Percentiles rank a stretch among this genome's conserved stretches.
phyloP scores from a whole-genome alignment of 2,113 vertebrate species.

The Microtus pennsylvanicus region DNA sequence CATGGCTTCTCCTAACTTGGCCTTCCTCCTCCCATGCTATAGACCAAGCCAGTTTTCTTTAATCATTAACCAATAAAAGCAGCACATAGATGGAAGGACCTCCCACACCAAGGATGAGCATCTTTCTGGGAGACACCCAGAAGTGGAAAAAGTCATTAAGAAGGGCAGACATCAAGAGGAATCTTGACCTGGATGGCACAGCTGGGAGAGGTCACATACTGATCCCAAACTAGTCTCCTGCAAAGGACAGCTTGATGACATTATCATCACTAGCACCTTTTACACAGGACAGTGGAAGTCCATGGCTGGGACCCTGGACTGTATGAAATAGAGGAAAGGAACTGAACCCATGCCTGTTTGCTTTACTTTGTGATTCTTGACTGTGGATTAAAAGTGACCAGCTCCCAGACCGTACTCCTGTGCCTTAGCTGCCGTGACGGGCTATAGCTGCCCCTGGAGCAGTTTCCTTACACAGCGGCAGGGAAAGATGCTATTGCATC shows the following conservation, averaged over 20 bases:
- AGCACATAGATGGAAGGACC: too few species aligned
- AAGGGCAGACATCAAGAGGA: neutral
- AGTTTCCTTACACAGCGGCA: neutral
- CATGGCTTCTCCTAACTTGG: too few species aligned
- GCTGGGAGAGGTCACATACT: neutral
- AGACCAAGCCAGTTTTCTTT: too few species aligned
- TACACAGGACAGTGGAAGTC: neutral
- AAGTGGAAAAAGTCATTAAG: neutral
- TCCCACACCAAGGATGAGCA: too few species aligned
- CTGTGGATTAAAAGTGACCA: neutral
- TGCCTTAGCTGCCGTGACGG: neutral
- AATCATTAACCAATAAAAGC: too few species aligned
- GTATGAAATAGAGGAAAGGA: neutral
- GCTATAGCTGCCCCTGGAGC: neutral
- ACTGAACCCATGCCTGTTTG: neutral
- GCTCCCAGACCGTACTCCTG: too few species aligned
- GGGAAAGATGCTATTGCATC: neutral
- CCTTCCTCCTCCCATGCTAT: too few species aligned
- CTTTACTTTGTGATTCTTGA: neutral
- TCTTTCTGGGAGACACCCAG: too few species aligned
- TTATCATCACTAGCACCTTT: neutral
- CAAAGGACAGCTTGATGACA: neutral
- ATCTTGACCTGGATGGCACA: neutral
- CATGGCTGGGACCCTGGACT: neutral
- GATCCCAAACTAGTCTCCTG: neutral